Base-by-base conservation (phyloP, 2,888 invertebrate genomes). In the Orchesellides sinensis region DNA sequence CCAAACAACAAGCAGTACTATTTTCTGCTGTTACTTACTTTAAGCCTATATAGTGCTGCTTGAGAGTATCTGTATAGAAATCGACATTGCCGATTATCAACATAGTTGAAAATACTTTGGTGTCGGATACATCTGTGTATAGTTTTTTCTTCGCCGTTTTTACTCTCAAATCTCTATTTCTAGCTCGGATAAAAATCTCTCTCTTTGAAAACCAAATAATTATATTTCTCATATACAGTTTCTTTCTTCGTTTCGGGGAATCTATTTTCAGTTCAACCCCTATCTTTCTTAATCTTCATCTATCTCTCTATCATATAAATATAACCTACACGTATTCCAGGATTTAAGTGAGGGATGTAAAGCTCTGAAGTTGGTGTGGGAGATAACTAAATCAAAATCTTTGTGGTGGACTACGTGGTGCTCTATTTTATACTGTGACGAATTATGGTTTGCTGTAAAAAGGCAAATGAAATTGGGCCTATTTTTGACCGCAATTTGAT, bases 201-300 rank as follows among this genome's bases (percentile, higher is more conserved):
- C 59, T 19, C 32, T 59, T 17, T 59, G n/a, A 25, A 54, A 54
- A 12, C 14, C 25, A 59, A 59, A 29, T 54, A 40, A 14, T 6
- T 32, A 40, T 40, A 40, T 40, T 14, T 40, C 40, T 40, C 40
- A 10, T 40, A 14, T 40, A 14, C 40, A 59, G 32, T 17, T 25
- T 54, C 17, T 35, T 35, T 29, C 27, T n/a, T n/a, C 59, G 29
- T 59, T 72, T 61, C 47, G 47, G 25, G 65, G 27, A 49, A 66
- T 75, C 75, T 75, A 75, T 75, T 75, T 75, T 66, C 75, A 66
- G 75, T 75, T 66, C 75, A 66, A 75, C 75, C 75, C 75, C 54
- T 66, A 21, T n/a, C 40, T n/a, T 14, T 59, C 59, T 17, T 59
- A 25, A 10, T 29, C 59, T n/a, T 59, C 59, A 54, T 14, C 21